Conservation (phyloP, 2,888 invertebrate genomes). For the Cartodere bifasciata region DNA sequence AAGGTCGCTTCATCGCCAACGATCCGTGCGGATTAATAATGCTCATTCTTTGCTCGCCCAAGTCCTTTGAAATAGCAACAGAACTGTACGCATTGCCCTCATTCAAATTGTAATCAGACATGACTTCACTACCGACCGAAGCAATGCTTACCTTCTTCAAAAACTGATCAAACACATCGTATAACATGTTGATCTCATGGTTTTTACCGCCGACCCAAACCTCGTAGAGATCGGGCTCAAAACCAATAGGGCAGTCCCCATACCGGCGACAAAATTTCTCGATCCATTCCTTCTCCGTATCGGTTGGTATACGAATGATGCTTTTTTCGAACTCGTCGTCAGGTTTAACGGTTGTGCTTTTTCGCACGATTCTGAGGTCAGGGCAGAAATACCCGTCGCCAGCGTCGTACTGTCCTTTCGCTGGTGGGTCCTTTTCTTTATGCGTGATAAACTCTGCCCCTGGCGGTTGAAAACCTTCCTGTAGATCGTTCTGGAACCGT, state of each 20-base stretch:
- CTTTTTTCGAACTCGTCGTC: neutral
- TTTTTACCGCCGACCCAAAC: neutral
- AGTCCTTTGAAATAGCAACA: no score
- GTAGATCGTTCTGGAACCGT: neutral
- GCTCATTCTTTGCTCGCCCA: no score
- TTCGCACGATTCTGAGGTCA: neutral
- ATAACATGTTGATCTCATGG: no score
- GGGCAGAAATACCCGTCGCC: neutral
- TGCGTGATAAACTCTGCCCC: neutral
- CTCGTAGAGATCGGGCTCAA: slow-evolving; percentile 1
- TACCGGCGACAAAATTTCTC: neutral
- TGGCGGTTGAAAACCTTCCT: slow-evolving; percentile 1
- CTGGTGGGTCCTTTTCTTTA: no score
- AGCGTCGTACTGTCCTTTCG: no score
- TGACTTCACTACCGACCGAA: no score
- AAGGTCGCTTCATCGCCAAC: no score
- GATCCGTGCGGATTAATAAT: no score
- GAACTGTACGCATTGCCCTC: no score
- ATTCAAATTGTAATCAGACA: no score
- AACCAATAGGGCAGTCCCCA: neutral
- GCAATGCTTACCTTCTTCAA: no score
- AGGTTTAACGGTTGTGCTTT: neutral
- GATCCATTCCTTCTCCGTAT: slow-evolving; percentile 1
- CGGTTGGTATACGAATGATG: neutral
- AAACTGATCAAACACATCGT: no score